Conservation (phyloP, 2,113 vertebrate genomes). For the Prietella phreatophila region DNA sequence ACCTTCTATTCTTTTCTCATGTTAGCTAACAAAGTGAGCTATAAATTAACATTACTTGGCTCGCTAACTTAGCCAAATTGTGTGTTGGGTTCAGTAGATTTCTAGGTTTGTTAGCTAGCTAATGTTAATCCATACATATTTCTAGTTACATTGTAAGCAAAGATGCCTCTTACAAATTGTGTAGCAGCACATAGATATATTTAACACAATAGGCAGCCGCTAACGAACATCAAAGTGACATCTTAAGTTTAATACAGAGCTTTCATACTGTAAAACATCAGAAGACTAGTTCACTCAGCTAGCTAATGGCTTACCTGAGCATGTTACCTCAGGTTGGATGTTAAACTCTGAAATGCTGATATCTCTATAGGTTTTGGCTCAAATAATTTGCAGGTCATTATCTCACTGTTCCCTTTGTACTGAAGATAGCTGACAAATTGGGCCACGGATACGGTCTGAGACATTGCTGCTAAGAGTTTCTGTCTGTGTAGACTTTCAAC, state of each 20-base stretch:
- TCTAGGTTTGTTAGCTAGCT: neutral
- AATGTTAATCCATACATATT: neutral
- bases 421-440: neutral
- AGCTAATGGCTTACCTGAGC: neutral
- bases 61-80: neutral
- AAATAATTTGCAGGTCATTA: neutral
- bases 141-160: neutral
- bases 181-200: neutral
- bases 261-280: neutral
- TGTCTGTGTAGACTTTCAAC: neutral
- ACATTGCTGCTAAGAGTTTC: neutral
- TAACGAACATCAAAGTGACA: neutral
- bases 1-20: neutral
- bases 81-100: neutral
- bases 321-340: neutral
- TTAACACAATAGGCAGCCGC: neutral
- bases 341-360: neutral
- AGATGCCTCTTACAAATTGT: neutral
- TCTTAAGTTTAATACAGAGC: neutral
- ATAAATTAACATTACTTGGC: too few species aligned
- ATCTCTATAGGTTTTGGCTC: neutral
- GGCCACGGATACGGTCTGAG: neutral
- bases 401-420: neutral
- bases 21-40: neutral
- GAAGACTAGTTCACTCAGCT: constrained; percentile 47